phyloP scores from a whole-genome alignment of 2,797 vertebrate species.

The Antrozous pallidus region DNA sequence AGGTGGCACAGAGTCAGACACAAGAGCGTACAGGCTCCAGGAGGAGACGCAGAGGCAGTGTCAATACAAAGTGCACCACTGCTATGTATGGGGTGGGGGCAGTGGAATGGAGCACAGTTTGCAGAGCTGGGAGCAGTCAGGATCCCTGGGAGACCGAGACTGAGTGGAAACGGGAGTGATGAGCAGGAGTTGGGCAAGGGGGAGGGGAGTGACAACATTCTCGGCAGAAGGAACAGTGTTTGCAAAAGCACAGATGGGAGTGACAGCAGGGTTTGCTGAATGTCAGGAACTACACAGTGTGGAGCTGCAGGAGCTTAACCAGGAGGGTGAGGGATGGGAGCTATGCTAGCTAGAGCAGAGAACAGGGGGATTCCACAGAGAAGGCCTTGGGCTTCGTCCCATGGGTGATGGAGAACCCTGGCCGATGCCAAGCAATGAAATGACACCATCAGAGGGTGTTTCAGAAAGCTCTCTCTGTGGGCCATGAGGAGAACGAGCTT shows the following conservation, averaged over 20 bases:
- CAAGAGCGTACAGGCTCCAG: background rate
- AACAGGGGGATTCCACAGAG: background rate
- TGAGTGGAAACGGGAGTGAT: background rate
- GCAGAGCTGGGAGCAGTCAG: background rate
- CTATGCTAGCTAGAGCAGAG: background rate
- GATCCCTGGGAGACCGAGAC: background rate
- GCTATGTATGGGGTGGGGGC: background rate
- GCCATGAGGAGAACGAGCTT: background rate
- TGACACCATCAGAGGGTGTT: background rate
- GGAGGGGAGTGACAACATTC: background rate
- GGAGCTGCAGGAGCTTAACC: background rate
- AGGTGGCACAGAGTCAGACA: background rate
- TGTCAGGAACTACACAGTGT: background rate
- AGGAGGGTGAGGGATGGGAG: background rate
- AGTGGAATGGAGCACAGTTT: background rate
- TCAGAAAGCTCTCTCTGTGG: background rate
- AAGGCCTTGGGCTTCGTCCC: background rate
- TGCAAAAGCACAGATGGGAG: constrained; percentile 28
- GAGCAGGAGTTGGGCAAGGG: background rate
- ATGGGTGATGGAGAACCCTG: background rate
- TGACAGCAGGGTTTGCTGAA: background rate
- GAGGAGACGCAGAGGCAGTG: background rate
- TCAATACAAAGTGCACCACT: background rate
- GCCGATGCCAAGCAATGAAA: background rate
- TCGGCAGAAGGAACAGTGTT: background rate